Evolutionary conservation across 2,113 vertebrate genomes (phyloP).

Genomic region (Anser cygnoides): DNA sequence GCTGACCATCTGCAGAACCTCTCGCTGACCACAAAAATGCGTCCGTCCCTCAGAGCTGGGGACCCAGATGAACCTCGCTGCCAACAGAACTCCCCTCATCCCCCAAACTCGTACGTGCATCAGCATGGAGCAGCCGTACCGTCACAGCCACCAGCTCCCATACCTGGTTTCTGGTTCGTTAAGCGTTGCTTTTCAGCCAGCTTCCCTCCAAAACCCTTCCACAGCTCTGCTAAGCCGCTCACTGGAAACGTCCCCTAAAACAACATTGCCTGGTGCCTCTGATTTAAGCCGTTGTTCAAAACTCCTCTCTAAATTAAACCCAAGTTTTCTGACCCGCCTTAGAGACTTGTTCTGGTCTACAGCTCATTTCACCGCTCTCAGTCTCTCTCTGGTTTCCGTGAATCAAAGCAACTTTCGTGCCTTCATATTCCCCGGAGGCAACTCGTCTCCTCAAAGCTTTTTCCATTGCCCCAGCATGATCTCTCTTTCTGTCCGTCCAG

Average conservation of each 20-base stretch:
- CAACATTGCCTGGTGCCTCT: rapidly evolving
- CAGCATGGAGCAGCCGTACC: neutral
- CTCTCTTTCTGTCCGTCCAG: neutral
- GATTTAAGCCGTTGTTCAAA: neutral
- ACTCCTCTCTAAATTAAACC: neutral
- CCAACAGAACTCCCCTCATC: neutral
- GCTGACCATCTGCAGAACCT: neutral
- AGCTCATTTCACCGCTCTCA: neutral
- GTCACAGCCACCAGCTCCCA: neutral
- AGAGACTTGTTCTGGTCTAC: neutral
- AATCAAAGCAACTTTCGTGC: neutral
- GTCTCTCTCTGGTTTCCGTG: neutral
- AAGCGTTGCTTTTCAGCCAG: neutral
- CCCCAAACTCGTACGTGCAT: neutral
- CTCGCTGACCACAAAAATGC: neutral
- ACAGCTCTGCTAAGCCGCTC: neutral
- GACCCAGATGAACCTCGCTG: neutral
- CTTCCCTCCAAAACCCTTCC: neutral
- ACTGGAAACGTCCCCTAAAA: neutral
- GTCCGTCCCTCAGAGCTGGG: neutral
- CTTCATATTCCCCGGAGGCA: neutral
- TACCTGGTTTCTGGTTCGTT: neutral
- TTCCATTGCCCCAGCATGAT: neutral
- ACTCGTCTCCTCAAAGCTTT: constrained; percentile 3
- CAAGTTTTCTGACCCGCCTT: neutral